Percentiles rank a stretch among this genome's conserved stretches.
Evolutionary conservation across 1,140 invertebrate species (phyloP).

Genomic region (Drosophila ercepeae): DNA sequence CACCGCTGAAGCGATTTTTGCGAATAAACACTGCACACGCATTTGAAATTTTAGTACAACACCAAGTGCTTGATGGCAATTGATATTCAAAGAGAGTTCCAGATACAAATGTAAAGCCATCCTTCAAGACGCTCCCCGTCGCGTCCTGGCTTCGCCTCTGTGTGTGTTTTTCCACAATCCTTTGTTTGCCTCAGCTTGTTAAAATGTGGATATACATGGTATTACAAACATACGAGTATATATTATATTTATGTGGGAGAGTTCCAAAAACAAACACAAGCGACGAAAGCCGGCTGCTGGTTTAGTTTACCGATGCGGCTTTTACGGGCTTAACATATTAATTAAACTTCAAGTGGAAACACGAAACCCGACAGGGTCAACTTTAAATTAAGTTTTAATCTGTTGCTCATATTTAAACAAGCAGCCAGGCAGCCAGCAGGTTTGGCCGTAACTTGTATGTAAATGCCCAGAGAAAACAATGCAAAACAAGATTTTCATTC

Average conservation of each 20-base stretch:
- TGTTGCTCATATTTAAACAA: conserved; percentile 81
- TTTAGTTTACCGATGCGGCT: conserved; percentile 67
- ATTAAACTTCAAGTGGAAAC: conserved; percentile 79
- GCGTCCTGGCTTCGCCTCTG: background rate
- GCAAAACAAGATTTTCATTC: background rate
- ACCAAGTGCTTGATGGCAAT: conserved; percentile 8
- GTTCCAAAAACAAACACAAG: conserved; percentile 35
- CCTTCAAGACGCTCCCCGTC: conserved; percentile 9
- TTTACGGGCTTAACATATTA: conserved; percentile 79
- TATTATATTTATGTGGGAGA: background rate
- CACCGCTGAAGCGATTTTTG: conserved; percentile 13
- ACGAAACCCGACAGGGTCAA: conserved; percentile 54
- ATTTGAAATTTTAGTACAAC: conserved; percentile 14
- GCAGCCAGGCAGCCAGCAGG: conserved; percentile 39
- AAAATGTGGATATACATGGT: background rate
- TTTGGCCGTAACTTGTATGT: conserved; percentile 3
- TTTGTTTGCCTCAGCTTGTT: conserved; percentile 33
- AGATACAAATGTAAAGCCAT: conserved; percentile 26
- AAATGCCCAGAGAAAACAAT: conserved; percentile 15
- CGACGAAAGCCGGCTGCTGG: no score
- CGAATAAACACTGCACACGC: conserved; percentile 40
- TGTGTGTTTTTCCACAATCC: conserved; percentile 4
- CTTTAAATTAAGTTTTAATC: conserved; percentile 81
- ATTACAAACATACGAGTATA: no score
- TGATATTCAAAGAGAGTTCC: conserved; percentile 32